Base-by-base conservation (phyloP, 2,888 invertebrate genomes). In the Tineola bisselliella region DNA sequence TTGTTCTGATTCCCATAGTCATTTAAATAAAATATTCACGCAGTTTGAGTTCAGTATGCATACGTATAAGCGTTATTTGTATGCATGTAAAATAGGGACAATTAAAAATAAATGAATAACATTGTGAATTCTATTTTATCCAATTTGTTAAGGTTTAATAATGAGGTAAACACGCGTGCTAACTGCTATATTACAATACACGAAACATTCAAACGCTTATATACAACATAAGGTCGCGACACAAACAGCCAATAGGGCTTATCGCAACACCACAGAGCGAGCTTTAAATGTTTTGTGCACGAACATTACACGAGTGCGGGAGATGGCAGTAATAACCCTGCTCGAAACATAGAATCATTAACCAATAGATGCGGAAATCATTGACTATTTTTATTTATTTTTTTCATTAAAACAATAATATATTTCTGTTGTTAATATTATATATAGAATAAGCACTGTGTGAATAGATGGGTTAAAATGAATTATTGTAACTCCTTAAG, bases 251-350 rank as follows among this genome's bases (percentile, higher is more conserved):
- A 62, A 61, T 59, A 59, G 59, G 44, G 74, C 75, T 79, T 77
- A 77, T 79, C 77, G 63, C 65, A 62, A 68, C 67, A 66, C 66
- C 71, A 62, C 75, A 75, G 70, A 74, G 70, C 69, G 68, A 70
- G 70, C 72, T 72, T 74, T 73, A 74, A 74, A 76, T 74, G 75
- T 74, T 76, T 74, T 73, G 73, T 71, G 65, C 70, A 65, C 65
- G 66, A 67, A 67, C 67, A 67, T 70, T 62, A 62, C 62, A 59
- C 62, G 61, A 70, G 69, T 66, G 65, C 67, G 67, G 61, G 66
- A 66, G 62, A 60, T 60, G 61, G 60, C 68, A 65, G 65, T 70
- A 71, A 70, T 70, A 67, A 67, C 65, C 64, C 62, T 61, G 62
- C 62, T 59, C 15, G 1, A 5, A 18, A 19, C 58, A 58, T 58